Base-by-base conservation (phyloP, 2,888 invertebrate species). In the Drosophila pseudotakahashii region DNA sequence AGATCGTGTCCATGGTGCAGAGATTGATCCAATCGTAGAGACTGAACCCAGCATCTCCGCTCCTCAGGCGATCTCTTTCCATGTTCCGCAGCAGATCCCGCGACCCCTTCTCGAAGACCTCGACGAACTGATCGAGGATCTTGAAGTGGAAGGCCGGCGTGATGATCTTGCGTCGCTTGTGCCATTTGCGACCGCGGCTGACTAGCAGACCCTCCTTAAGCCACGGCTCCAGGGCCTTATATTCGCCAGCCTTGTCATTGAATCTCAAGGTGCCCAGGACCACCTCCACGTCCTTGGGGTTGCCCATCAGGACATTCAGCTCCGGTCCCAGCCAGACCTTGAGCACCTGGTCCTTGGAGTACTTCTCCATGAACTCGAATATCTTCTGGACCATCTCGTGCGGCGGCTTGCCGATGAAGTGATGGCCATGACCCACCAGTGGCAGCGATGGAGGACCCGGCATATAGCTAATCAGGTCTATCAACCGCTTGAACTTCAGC, bases 71-170 rank as follows among this genome's bases (percentile, higher is more conserved):
- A 59, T 93, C 93, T 26, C 93, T 91, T 34, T 94, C 93, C 39
- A 96, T 89, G 77, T 94, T 94, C 1, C 93, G 89, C 0, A 94
- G 87, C 63, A 96, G 90, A 5, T 94, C 91, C 14, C 92, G 91
- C 7, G 94, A 93, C 59, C 95, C 94, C 52, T 93, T 93, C 78
- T 95, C 94, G 89, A 96, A 96, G 0, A 95, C 93, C 0, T 94
- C 94, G n/a, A 95, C 91, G 89, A 95, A 96, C 78, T 95, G 94
- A 83, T 95, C 94, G 37, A 97, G 91, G 59, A 96, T 96, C 85
- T 95, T 95, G 89, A 96, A 96, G 91, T 97, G 97, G 90, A 96
- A 97, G 0, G 96, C 94, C 1, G 96, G 96, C 0, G 96, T 96
- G 57, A 96, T 91, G 71, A 95, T 93, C 91, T 95, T 96, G 32